Evolutionary conservation across 2,797 vertebrate species (phyloP).

Genomic region (Amniataba percoides): DNA sequence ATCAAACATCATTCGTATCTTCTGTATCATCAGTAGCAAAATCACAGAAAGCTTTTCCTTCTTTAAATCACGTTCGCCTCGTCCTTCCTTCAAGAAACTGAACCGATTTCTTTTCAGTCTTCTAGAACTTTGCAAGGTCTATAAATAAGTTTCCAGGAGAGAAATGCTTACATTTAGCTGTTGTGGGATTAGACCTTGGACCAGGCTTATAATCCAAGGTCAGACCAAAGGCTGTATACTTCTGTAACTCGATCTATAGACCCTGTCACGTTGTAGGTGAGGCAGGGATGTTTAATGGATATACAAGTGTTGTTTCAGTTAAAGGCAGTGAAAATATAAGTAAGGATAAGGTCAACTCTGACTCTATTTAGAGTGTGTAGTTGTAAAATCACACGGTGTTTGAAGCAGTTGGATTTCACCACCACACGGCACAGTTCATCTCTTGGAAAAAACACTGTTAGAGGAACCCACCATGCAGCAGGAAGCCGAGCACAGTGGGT

Average conservation of each 20-base stretch:
- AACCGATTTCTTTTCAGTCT: constrained; percentile 23
- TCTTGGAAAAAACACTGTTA: constrained; percentile 69
- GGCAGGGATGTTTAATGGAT: constrained; percentile 44
- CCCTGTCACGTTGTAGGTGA: constrained; percentile 26
- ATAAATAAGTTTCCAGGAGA: constrained; percentile 11
- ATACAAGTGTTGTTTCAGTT: constrained; percentile 46
- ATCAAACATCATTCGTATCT: constrained; percentile 2
- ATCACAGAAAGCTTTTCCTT: constrained; percentile 10
- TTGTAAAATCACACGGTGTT: constrained; percentile 55
- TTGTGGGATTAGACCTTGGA: constrained; percentile 6
- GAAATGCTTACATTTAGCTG: constrained; percentile 10
- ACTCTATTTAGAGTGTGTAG: constrained; percentile 50
- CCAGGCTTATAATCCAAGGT: constrained; percentile 5
- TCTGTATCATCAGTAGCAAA: constrained; percentile 28
- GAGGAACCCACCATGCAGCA: constrained; percentile 50
- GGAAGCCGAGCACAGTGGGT: constrained; percentile 60
- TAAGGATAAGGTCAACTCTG: constrained; percentile 31
- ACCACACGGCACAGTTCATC: constrained; percentile 76
- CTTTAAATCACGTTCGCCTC: background rate
- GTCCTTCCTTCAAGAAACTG: background rate
- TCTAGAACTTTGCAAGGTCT: constrained; percentile 13
- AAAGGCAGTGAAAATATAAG: constrained; percentile 55
- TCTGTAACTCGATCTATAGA: constrained; percentile 20
- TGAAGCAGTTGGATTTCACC: constrained; percentile 83
- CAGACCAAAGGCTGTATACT: constrained; percentile 2